Evolutionary conservation across 1,140 invertebrate genomes (phyloP).

Genomic region (Saccostrea cuccullata): DNA sequence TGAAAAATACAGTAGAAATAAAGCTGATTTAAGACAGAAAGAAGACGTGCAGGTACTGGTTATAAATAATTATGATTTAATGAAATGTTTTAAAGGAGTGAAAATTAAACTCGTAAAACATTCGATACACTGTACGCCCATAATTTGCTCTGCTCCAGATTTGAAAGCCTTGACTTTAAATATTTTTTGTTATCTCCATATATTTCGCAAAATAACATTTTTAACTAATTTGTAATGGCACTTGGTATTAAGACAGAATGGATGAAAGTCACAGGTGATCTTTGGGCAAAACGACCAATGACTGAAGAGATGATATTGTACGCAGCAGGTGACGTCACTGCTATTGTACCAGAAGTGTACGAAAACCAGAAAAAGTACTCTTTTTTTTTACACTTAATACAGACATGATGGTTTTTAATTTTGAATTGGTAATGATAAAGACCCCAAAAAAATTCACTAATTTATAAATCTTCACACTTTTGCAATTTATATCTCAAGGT

Average conservation of each 20-base stretch:
- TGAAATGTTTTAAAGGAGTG: too few relatives aligned
- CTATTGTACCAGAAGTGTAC: slow-evolving; percentile 91
- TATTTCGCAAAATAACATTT: too few relatives aligned
- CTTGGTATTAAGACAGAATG: neutral
- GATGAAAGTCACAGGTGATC: slow-evolving; percentile 87
- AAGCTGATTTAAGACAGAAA: slow-evolving; percentile 54
- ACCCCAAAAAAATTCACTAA: neutral
- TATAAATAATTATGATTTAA: too few relatives aligned
- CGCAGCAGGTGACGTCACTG: slow-evolving; percentile 92
- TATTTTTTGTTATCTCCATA: too few relatives aligned
- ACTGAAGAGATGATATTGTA: slow-evolving; percentile 95
- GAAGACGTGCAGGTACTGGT: neutral
- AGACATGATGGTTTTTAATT: neutral
- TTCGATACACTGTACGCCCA: too few relatives aligned
- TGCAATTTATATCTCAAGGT: neutral
- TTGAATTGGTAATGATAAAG: neutral
- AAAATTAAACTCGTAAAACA: neutral
- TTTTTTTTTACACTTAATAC: neutral
- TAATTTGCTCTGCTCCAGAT: too few relatives aligned
- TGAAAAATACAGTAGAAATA: slow-evolving; percentile 90
- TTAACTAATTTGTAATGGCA: too few relatives aligned
- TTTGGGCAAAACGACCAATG: slow-evolving; percentile 93
- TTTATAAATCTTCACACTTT: neutral
- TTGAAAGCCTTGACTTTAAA: too few relatives aligned
- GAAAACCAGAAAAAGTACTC: slow-evolving; percentile 84